Evolutionary conservation across 2,113 vertebrate species (phyloP).

Genomic region (Gnathonemus longibarbis): DNA sequence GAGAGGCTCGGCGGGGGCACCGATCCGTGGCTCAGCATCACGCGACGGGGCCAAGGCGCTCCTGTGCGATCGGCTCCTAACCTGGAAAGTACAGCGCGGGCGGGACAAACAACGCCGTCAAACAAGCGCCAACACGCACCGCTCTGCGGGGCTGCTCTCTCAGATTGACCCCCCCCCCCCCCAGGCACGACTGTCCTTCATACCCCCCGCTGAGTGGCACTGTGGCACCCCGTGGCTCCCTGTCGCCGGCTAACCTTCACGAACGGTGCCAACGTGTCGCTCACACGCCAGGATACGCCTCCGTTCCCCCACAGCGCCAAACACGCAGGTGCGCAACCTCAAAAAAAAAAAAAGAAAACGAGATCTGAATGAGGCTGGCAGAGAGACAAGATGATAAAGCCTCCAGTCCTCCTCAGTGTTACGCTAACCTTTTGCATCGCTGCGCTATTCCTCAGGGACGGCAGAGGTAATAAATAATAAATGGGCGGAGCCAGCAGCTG

Average conservation of each 20-base stretch:
- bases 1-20: conserved; percentile 23
- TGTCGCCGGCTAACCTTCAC: neutral
- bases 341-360: neutral
- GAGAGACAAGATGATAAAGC: neutral
- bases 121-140: neutral
- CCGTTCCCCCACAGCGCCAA: neutral
- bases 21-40: conserved; percentile 33
- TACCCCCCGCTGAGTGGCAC: neutral
- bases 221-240: neutral
- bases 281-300: neutral
- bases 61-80: conserved; percentile 28
- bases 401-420: neutral
- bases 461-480: neutral
- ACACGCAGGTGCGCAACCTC: neutral
- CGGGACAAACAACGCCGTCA: neutral
- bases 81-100: neutral
- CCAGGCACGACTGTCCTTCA: neutral
- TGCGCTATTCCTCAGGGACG: neutral
- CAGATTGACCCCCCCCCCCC: neutral
- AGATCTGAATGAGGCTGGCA: neutral
- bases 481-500: neutral
- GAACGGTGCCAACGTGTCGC: too few species aligned
- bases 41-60: conserved; percentile 19
- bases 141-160: neutral
- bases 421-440: neutral